Base-by-base conservation (phyloP, 2,888 invertebrate genomes). In the Cheilosia pagana region DNA sequence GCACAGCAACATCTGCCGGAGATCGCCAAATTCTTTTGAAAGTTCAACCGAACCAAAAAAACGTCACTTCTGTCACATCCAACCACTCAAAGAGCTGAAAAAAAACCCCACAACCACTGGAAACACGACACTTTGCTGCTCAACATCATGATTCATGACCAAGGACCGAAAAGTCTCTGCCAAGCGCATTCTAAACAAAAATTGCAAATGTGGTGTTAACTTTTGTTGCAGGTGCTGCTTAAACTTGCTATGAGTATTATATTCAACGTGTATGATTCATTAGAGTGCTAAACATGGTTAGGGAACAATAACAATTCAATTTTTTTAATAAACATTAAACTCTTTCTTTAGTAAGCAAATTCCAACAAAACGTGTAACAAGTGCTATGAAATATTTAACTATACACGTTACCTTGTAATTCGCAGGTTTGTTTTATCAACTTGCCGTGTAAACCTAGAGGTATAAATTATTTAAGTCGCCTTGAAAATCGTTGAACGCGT, bases 321-420 rank as follows among this genome's bases (percentile, higher is more conserved):
- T 55, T 53, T 45, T 8, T 14, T 43, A 68, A 71, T 77, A 14
- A 16, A 52, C 63, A 71, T 57, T 41, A 21, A 63, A 63, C 41
- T 31, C 19, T 71, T 78, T 31, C 19, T 71, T 78, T 78, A 78
- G 62, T 78, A 78, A 23, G 19, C 16, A 45, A 77, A 70, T 53
- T 74, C 55, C 1, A 57, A 41, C 19, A 63, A 55, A 48, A 70
- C 70, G 41, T 45, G 52, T 35, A 43, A 48, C 31, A 68, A 77
- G 68, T 70, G 53, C 31, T 19, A 50, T 35, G 28, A 28, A n/a
- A 21, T 39, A 19, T 23, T 53, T 52, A 1, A 23, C 68, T n/a
- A 31, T 52, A 10, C 45, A 62, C 60, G 55, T 70, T 63, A 63
- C 77, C 71, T 78, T 57, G 28, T 25, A 7, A 28, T 25, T 16